Conservation (phyloP, 2,888 invertebrate genomes). For the Thumatha senex region DNA sequence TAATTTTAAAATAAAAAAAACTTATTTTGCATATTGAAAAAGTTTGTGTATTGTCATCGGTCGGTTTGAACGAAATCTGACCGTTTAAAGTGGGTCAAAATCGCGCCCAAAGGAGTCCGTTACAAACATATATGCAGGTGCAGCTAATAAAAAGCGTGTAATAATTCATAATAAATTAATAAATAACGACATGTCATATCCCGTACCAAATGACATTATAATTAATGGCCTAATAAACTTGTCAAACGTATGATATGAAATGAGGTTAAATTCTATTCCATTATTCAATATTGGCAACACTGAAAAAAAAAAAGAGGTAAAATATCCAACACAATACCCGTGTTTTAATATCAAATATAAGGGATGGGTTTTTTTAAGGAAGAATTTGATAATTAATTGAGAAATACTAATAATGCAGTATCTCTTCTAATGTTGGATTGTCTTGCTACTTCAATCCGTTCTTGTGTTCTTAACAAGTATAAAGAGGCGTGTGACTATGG, state of each 20-base stretch:
- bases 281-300: slow-evolving; percentile 19
- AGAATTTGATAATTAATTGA: neutral
- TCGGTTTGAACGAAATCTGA: too few relatives aligned
- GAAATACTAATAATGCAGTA: neutral
- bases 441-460: neutral
- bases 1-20: too few relatives aligned
- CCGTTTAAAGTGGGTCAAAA: too few relatives aligned
- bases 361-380: neutral
- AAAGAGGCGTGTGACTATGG: too few relatives aligned
- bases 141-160: too few relatives aligned
- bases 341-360: neutral
- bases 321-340: too few relatives aligned
- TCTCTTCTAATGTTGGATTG: neutral
- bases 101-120: too few relatives aligned
- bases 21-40: too few relatives aligned
- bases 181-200: slow-evolving; percentile 14
- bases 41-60: too few relatives aligned
- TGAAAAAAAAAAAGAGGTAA: neutral
- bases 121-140: too few relatives aligned
- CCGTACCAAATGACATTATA: slow-evolving; percentile 34
- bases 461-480: neutral
- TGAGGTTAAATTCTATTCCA: slow-evolving; percentile 10
- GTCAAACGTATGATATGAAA: slow-evolving; percentile 19
- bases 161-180: too few relatives aligned
- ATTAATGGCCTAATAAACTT: slow-evolving; percentile 43